Percentiles rank a stretch among this genome's conserved stretches.
These are phyloP conservation scores for Ophraella communa DNA, from an alignment of 2,888 invertebrate genomes.

Conservation along the genomic window DNA sequence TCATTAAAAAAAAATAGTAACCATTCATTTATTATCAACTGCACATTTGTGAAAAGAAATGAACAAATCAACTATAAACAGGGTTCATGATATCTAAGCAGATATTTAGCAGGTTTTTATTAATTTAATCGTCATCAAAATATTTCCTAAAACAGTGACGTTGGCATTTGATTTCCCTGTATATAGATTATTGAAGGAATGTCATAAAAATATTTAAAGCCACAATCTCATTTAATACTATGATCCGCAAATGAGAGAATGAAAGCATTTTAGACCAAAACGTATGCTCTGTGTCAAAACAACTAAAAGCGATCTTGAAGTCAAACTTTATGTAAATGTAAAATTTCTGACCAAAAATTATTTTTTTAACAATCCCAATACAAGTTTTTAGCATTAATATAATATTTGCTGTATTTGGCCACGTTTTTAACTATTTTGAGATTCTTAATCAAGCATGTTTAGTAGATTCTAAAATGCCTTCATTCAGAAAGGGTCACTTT, in stretches of 20 bases:
- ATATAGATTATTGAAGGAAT: conserved; percentile 36
- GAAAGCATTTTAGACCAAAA: neutral
- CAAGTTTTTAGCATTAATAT: no score
- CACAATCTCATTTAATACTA: conserved; percentile 31
- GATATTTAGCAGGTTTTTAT: conserved; percentile 2
- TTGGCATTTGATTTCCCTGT: conserved; percentile 13
- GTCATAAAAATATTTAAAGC: conserved; percentile 34
- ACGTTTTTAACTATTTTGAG: no score
- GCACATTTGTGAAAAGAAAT: conserved; percentile 33
- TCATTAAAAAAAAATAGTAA: conserved; percentile 29
- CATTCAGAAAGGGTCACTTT: conserved; percentile 8
- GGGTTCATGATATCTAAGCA: conserved; percentile 7
- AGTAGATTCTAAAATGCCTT: neutral
- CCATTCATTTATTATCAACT: conserved; percentile 29
- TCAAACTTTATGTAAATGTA: neutral
- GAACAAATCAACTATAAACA: conserved; percentile 32
- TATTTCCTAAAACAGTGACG: neutral
- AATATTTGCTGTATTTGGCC: no score
- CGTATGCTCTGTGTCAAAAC: neutral
- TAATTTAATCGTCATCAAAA: conserved; percentile 5
- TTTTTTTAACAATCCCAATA: no score
- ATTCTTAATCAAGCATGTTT: neutral
- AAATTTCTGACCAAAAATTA: neutral
- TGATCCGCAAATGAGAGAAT: neutral
- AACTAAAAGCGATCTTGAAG: neutral